These are phyloP conservation scores for Galerucella pusilla DNA, from an alignment of 2,888 invertebrate genomes.

Conservation along the genomic window DNA sequence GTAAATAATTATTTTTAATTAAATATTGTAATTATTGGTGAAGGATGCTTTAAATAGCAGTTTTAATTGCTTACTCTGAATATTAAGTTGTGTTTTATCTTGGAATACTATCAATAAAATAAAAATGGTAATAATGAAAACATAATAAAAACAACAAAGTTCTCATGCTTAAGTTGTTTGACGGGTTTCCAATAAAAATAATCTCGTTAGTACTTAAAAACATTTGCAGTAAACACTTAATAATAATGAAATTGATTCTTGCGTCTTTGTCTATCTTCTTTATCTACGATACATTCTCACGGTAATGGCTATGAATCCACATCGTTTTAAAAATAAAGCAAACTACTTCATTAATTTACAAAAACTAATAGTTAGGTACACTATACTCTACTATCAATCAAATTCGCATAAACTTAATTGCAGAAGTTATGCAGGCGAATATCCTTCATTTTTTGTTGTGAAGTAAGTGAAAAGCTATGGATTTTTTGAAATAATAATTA, in stretches of 20 bases:
- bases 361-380: neutral
- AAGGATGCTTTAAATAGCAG: neutral
- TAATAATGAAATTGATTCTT: too few species aligned
- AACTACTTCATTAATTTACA: neutral
- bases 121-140: too few species aligned
- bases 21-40: neutral
- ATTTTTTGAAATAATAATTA: conserved; percentile 1
- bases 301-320: neutral
- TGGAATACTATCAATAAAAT: too few species aligned
- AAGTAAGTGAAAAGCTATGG: neutral
- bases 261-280: too few species aligned
- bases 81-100: too few species aligned
- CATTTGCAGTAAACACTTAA: neutral
- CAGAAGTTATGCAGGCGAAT: conserved; percentile 6
- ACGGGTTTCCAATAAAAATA: too few species aligned
- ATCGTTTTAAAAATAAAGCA: conserved; percentile 1
- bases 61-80: too few species aligned
- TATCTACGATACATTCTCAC: neutral
- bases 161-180: too few species aligned
- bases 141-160: too few species aligned
- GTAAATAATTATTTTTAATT: neutral
- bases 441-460: neutral
- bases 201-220: neutral
- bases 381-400: neutral
- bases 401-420: conserved; percentile 1